Percentiles rank a stretch among this genome's conserved stretches.
These are phyloP conservation scores for Odontophorus gujanensis DNA, from an alignment of 2,113 vertebrate genomes.

Conservation along the genomic window DNA sequence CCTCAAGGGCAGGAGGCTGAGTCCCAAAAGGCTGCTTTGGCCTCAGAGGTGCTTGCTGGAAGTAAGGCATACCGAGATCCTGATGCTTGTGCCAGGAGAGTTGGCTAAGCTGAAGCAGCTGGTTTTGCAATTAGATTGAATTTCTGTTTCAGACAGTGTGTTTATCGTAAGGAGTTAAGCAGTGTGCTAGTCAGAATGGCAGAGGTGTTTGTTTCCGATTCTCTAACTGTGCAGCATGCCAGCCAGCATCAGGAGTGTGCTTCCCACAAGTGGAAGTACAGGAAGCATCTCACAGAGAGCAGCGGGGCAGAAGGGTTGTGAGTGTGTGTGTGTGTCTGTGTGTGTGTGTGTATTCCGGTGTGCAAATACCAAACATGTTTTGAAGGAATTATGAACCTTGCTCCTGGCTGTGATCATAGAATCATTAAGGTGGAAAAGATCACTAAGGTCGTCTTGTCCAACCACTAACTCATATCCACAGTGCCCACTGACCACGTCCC, in stretches of 20 bases:
- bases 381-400: background rate
- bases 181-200: background rate
- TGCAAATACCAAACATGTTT: background rate
- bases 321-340: background rate
- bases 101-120: slow-evolving; percentile 20
- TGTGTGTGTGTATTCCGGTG: background rate
- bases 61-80: background rate
- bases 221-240: background rate
- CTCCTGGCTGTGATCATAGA: too few species aligned
- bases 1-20: background rate
- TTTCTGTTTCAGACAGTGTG: slow-evolving; percentile 52
- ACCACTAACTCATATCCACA: too few species aligned
- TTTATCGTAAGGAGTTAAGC: slow-evolving; percentile 36
- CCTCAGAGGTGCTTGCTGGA: background rate
- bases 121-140: slow-evolving; percentile 47
- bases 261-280: background rate
- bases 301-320: background rate
- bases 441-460: too few species aligned
- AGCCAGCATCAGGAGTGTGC: rapidly evolving
- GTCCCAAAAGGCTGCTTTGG: background rate
- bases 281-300: background rate
- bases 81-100: background rate
- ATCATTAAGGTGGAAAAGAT: too few species aligned
- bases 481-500: too few species aligned
- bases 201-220: slow-evolving; percentile 26